Conservation (phyloP, 1,140 invertebrate genomes). For the Laodelphax striatellus region DNA sequence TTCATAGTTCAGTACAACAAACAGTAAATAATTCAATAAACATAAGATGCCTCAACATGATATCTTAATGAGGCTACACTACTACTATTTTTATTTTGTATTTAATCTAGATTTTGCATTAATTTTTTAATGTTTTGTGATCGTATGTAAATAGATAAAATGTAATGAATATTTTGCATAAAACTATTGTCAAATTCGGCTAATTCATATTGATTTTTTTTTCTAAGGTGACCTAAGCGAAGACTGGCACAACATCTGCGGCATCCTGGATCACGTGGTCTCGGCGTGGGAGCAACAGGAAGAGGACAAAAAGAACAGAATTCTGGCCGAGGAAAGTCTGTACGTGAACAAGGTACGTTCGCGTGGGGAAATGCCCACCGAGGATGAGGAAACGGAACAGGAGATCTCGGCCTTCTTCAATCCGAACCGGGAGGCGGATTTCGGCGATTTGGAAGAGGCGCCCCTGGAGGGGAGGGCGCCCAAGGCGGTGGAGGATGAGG, state of each 20-base stretch:
- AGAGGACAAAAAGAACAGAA: constrained; percentile 48
- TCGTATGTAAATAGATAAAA: too few species aligned
- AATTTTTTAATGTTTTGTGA: too few species aligned
- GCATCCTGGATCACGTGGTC: constrained; percentile 46
- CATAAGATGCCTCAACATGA: too few species aligned
- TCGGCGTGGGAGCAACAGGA: constrained; percentile 64
- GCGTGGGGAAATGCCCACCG: constrained; percentile 32
- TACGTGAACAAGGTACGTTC: constrained; percentile 55
- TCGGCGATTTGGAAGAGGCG: constrained; percentile 40
- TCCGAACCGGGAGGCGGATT: constrained; percentile 54
- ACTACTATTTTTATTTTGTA: too few species aligned
- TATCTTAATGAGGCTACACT: too few species aligned
- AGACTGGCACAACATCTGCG: constrained; percentile 34
- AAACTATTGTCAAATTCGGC: too few species aligned
- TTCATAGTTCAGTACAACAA: too few species aligned
- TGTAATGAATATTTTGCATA: too few species aligned
- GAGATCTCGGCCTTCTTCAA: constrained; percentile 71
- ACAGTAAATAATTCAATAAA: too few species aligned
- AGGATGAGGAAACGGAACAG: constrained; percentile 57
- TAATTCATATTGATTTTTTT: too few species aligned
- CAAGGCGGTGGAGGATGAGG: constrained; percentile 25
- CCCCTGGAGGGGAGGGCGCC: constrained; percentile 25
- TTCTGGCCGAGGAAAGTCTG: constrained; percentile 63
- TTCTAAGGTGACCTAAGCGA: constrained; percentile 15
- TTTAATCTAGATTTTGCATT: too few species aligned